Percentiles rank a stretch among this genome's conserved stretches.
Evolutionary conservation across 2,888 invertebrate species (phyloP).

Genomic region (Sesia bembeciformis): DNA sequence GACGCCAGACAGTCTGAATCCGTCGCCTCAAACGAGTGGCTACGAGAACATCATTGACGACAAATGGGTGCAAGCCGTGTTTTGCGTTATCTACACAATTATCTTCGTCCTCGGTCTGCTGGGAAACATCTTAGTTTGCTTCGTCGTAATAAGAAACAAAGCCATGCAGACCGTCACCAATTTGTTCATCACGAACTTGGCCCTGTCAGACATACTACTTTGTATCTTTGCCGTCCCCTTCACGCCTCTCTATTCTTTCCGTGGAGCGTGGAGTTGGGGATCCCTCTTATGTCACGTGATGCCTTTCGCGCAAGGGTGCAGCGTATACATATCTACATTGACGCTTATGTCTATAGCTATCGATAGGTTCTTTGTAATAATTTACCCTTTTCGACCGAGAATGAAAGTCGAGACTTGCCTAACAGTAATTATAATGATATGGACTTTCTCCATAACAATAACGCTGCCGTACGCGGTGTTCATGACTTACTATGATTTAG

Average conservation of each 20-base stretch:
- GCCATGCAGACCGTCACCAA: slow-evolving; percentile 99
- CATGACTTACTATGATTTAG: slow-evolving; percentile 77
- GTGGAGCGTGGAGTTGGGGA: slow-evolving; percentile 95
- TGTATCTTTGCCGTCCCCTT: slow-evolving; percentile 96
- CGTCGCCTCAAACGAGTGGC: slow-evolving; percentile 22
- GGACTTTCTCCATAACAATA: slow-evolving; percentile 90
- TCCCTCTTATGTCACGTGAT: slow-evolving; percentile 92
- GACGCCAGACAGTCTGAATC: slow-evolving; percentile 24
- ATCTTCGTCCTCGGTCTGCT: slow-evolving; percentile 92
- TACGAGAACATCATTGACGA: slow-evolving; percentile 77
- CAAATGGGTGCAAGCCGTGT: slow-evolving; percentile 79
- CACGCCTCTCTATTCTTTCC: slow-evolving; percentile 95
- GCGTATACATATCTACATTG: slow-evolving; percentile 97
- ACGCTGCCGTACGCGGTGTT: slow-evolving; percentile 94
- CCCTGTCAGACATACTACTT: slow-evolving; percentile 94
- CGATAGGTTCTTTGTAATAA: slow-evolving; percentile 97
- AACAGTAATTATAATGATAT: slow-evolving; percentile 89
- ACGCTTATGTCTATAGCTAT: slow-evolving; percentile 98
- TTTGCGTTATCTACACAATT: slow-evolving; percentile 84
- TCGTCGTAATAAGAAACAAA: slow-evolving; percentile 92
- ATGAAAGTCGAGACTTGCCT: slow-evolving; percentile 93
- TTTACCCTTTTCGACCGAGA: slow-evolving; percentile 94
- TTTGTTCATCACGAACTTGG: slow-evolving; percentile 96
- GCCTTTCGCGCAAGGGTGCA: slow-evolving; percentile 94
- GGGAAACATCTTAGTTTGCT: slow-evolving; percentile 94